phyloP scores from a whole-genome alignment of 2,888 invertebrate genomes.

The Campoplex nolae region DNA sequence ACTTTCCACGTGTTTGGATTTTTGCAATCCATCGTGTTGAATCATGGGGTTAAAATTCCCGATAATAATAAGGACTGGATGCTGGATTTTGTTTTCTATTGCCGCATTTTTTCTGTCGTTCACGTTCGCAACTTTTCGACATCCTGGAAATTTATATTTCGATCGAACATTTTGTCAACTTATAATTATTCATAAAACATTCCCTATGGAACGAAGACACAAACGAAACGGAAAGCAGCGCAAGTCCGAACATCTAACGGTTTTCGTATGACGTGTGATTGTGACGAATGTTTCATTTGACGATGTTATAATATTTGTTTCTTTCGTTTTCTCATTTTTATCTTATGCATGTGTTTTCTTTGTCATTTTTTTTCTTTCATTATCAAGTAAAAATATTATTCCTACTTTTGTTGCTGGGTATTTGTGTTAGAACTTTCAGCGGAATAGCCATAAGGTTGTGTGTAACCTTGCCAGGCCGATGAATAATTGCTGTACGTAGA shows the following conservation, averaged over 20 bases:
- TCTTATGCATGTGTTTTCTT: not conserved
- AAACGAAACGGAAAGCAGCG: not conserved
- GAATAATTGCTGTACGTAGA: conserved; percentile 74
- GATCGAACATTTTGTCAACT: not conserved
- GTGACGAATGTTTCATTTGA: not conserved
- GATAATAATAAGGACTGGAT: conserved; percentile 49
- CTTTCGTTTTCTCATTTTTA: conserved; percentile 12
- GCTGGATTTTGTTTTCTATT: conserved; percentile 27
- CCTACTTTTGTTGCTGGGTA: conserved; percentile 74
- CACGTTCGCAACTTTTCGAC: not conserved
- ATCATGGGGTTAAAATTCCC: conserved; percentile 34
- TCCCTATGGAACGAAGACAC: conserved; percentile 1
- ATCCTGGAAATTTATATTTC: not conserved
- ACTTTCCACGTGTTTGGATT: conserved; percentile 48
- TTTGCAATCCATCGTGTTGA: conserved; percentile 43
- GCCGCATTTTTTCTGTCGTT: not conserved
- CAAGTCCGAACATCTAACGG: conserved; percentile 5
- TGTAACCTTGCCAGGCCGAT: conserved; percentile 75
- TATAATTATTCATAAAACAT: conserved; percentile 3
- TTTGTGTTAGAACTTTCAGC: conserved; percentile 72
- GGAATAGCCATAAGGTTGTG: conserved; percentile 72
- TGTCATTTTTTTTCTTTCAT: conserved; percentile 4
- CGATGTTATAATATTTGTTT: not conserved
- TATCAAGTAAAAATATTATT: conserved; percentile 71
- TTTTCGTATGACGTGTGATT: conserved; percentile 2